phyloP scores from a whole-genome alignment of 2,888 invertebrate species.

The Agrochola lota region DNA sequence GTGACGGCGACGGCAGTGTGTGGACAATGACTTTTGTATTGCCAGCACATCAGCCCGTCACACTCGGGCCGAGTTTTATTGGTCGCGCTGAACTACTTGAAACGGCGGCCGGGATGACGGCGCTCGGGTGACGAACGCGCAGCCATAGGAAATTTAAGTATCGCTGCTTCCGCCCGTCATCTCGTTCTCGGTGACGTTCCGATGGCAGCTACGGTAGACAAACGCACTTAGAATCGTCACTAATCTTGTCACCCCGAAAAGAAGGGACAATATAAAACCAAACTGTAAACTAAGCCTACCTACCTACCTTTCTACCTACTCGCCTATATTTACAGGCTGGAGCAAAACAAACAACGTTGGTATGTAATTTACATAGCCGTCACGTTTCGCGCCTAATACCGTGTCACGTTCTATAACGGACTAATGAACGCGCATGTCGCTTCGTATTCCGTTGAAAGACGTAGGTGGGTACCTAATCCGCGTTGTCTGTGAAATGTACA shows the following conservation, averaged over 20 bases:
- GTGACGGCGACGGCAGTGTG: background rate
- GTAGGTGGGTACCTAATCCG: conserved; percentile 10
- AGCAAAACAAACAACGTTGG: conserved; percentile 24
- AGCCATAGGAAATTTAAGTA: background rate
- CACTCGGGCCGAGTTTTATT: background rate
- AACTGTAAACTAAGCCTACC: background rate
- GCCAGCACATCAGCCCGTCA: background rate
- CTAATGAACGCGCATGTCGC: conserved; percentile 50
- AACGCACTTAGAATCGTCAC: background rate
- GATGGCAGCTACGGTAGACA: background rate
- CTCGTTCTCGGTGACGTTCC: background rate
- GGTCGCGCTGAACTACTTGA: background rate
- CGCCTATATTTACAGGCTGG: conserved; percentile 28
- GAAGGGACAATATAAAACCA: background rate
- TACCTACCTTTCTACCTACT: background rate
- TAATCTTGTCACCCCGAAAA: background rate
- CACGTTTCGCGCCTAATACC: conserved; percentile 42
- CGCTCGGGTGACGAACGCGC: background rate
- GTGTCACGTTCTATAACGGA: conserved; percentile 41
- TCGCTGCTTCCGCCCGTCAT: background rate
- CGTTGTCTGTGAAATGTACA: background rate
- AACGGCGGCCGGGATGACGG: background rate
- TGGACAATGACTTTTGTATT: background rate
- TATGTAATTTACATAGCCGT: conserved; percentile 51
- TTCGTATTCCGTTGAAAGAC: conserved; percentile 29